Conservation (phyloP, 2,113 vertebrate species). For the Rattus rattus region DNA sequence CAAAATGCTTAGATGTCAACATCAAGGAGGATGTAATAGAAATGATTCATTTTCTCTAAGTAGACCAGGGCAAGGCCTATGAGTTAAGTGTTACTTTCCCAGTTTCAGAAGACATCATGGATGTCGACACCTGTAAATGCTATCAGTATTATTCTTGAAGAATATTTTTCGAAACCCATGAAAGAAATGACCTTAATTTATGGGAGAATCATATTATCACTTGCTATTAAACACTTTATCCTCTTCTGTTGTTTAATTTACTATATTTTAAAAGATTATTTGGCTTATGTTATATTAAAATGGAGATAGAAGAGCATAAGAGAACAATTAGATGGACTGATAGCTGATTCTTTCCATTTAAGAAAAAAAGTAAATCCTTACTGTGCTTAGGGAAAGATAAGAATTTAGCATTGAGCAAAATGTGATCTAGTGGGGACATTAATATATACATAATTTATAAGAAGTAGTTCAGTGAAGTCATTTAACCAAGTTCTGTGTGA, state of each 20-base stretch:
- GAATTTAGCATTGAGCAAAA: not conserved
- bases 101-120: not conserved
- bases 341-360: not conserved
- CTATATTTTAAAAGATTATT: not conserved
- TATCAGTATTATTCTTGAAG: not conserved
- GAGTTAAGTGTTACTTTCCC: not conserved
- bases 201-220: not conserved
- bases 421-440: not conserved
- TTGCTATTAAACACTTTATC: not conserved
- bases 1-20: not conserved
- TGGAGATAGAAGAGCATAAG: not conserved
- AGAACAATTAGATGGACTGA: not conserved
- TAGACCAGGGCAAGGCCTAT: not conserved
- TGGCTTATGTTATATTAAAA: not conserved
- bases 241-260: conserved; percentile 11
- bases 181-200: not conserved
- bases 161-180: not conserved
- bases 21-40: not conserved
- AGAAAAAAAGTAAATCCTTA: not conserved
- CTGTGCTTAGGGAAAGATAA: not conserved
- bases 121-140: not conserved
- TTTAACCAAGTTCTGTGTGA: not conserved
- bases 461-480: not conserved
- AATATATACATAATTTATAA: not conserved
- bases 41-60: not conserved